phyloP scores from a whole-genome alignment of 2,113 vertebrate genomes.

The Salvelinus namaycush region DNA sequence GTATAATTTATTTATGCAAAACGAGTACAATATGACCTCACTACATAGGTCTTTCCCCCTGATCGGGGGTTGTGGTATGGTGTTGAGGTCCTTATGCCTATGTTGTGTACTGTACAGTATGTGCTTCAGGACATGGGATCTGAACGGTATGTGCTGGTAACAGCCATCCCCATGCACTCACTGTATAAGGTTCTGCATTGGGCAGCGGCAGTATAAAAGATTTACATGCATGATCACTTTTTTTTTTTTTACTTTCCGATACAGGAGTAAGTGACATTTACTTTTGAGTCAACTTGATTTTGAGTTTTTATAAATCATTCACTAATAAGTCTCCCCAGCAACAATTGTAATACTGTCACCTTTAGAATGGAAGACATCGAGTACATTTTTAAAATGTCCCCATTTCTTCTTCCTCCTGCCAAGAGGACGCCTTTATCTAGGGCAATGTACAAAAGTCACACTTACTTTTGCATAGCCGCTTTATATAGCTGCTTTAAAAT shows the following conservation, averaged over 20 bases:
- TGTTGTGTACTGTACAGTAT: too few species aligned
- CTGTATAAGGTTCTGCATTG: too few species aligned
- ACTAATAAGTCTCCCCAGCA: too few species aligned
- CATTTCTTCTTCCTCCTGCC: background rate
- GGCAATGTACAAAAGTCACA: conserved; percentile 19
- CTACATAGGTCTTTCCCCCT: background rate
- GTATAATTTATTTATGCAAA: too few species aligned
- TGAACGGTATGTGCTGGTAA: too few species aligned
- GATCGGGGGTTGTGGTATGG: background rate
- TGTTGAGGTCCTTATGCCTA: background rate
- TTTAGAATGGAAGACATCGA: background rate
- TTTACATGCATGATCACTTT: too few species aligned
- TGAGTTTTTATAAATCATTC: background rate
- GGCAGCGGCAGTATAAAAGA: too few species aligned
- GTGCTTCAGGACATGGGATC: too few species aligned
- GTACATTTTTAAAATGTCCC: background rate
- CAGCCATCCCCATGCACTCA: too few species aligned
- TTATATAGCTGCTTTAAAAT: conserved; percentile 31
- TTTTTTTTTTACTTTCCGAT: too few species aligned
- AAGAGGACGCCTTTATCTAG: background rate
- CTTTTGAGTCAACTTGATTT: too few species aligned
- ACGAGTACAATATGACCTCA: background rate
- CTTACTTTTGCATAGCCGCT: conserved; percentile 15
- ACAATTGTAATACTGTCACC: background rate
- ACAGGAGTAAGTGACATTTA: too few species aligned